These are phyloP conservation scores for Micromussa lordhowensis DNA, from an alignment of 92 coral and sea anemone species.

Conservation along the genomic window DNA sequence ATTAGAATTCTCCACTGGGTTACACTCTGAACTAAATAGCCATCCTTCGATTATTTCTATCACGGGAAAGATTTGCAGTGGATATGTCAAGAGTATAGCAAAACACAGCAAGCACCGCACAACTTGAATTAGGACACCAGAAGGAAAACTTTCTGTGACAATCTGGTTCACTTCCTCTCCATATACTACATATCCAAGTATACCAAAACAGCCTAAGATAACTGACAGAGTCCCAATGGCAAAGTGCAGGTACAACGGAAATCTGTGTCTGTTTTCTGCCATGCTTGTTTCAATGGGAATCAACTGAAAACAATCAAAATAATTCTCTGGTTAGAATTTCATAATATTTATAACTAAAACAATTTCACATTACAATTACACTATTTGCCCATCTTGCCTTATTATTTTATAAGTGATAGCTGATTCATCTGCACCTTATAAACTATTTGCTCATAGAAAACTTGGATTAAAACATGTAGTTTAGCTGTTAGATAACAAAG, in stretches of 20 bases:
- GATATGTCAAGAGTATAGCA: conserved; percentile 90
- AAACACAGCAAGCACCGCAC: conserved; percentile 80
- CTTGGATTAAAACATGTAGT: too few species aligned
- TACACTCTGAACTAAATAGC: conserved; percentile 60
- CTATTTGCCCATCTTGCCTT: too few species aligned
- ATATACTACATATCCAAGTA: conserved; percentile 84
- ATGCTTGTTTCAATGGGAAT: conserved; percentile 95
- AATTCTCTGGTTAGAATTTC: not conserved
- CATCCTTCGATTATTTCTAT: conserved; percentile 87
- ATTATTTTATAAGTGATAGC: too few species aligned
- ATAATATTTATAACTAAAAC: not conserved
- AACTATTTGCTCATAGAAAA: too few species aligned
- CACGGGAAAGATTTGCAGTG: conserved; percentile 88
- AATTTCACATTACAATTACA: too few species aligned
- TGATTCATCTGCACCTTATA: too few species aligned
- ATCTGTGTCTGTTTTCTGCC: conserved; percentile 88
- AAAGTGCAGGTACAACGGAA: conserved; percentile 86
- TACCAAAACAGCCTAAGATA: conserved; percentile 87
- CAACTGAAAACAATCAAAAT: conserved; percentile 52
- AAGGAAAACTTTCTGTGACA: conserved; percentile 81
- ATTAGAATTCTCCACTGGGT: not conserved
- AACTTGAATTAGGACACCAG: conserved; percentile 71
- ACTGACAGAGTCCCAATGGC: conserved; percentile 76
- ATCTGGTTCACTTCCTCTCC: conserved; percentile 81
- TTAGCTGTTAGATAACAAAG: not conserved